Conservation (phyloP, 2,113 vertebrate genomes). For the Sylvietta virens region DNA sequence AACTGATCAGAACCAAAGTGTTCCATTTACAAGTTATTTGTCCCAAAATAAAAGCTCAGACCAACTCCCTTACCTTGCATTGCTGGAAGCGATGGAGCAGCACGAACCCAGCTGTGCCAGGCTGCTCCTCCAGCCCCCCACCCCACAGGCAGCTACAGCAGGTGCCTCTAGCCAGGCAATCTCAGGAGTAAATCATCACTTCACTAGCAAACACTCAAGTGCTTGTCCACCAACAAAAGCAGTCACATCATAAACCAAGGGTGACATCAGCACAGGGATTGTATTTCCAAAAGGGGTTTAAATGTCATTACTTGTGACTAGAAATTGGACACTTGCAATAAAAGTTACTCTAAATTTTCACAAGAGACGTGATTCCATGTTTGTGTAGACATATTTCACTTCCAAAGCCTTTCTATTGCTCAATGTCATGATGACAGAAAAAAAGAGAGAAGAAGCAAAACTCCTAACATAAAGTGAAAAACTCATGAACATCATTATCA, state of each 20-base stretch:
- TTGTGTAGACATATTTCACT: not conserved
- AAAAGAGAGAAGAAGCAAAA: not conserved
- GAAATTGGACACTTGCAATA: not conserved
- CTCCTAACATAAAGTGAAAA: not conserved
- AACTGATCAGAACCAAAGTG: accelerated
- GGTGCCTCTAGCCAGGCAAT: not conserved
- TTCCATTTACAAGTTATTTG: not conserved
- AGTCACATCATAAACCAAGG: constrained; percentile 24
- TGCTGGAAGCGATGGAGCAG: accelerated
- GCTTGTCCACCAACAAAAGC: constrained; percentile 46
- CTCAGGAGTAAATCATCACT: not conserved
- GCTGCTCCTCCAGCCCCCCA: not conserved
- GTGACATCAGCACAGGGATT: constrained; percentile 53
- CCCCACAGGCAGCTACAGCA: not conserved
- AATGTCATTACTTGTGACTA: constrained; percentile 50
- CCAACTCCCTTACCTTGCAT: constrained; percentile 18
- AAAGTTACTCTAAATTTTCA: not conserved
- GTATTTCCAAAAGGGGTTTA: constrained; percentile 33
- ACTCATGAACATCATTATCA: not conserved
- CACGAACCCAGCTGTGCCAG: not conserved
- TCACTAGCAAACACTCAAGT: not conserved
- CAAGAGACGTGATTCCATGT: not conserved
- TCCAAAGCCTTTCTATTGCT: not conserved
- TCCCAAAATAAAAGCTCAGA: not conserved
- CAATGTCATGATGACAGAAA: accelerated